A percentile compares a stretch with the other conserved stretches of the same genome.
Evolutionary conservation across 2,797 vertebrate genomes (phyloP).

Genomic region (Crypturellus tataupa): DNA sequence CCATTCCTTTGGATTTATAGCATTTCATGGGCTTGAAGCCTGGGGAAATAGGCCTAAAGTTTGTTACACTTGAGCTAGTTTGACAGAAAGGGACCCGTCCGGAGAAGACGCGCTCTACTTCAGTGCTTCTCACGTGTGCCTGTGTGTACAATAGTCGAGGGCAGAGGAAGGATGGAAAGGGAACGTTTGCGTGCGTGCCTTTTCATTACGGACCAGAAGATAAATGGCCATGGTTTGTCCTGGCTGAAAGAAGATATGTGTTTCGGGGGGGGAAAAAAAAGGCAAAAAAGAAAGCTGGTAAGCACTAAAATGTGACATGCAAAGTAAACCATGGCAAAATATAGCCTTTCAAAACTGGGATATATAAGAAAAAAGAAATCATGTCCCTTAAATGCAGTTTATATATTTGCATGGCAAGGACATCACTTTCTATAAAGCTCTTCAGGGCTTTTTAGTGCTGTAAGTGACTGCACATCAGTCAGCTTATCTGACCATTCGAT

Average conservation of each 20-base stretch:
- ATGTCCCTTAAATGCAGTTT: background rate
- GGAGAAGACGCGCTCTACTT: background rate
- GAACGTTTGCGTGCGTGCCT: background rate
- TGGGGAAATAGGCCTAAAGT: background rate
- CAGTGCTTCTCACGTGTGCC: background rate
- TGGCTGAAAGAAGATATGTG: background rate
- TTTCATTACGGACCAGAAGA: background rate
- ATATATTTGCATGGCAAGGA: background rate
- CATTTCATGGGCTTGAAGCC: background rate
- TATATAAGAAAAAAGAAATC: fast-evolving
- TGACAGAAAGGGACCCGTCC: background rate
- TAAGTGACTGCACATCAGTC: background rate
- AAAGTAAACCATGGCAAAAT: background rate
- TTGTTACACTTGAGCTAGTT: background rate
- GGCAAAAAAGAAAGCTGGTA: background rate
- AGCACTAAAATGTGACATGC: background rate
- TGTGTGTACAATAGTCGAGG: background rate
- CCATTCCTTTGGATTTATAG: background rate
- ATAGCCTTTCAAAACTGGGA: background rate
- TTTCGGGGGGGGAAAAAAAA: background rate
- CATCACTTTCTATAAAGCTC: background rate
- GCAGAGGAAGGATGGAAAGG: background rate
- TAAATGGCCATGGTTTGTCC: background rate
- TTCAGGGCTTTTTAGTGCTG: background rate
- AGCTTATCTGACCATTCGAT: background rate